Conservation (phyloP, 2,797 vertebrate species). For the Epinephelus awoara region DNA sequence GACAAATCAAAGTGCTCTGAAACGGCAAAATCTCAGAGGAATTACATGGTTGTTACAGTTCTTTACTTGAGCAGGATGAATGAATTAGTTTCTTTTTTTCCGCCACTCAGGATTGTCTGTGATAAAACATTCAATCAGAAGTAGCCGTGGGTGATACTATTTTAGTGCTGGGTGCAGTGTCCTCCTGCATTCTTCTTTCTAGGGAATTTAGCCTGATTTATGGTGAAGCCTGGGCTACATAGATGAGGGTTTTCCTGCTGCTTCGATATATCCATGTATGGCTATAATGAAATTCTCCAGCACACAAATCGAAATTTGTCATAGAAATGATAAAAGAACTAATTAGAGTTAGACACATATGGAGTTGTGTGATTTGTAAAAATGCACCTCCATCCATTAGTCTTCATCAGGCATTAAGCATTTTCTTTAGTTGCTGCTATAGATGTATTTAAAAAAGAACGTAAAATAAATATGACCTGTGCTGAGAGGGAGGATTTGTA, state of each 20-base stretch:
- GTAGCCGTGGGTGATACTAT: constrained; percentile 85
- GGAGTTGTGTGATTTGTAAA: constrained; percentile 70
- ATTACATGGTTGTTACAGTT: constrained; percentile 84
- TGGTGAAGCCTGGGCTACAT: constrained; percentile 70
- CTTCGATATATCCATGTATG: constrained; percentile 59
- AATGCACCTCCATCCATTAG: constrained; percentile 52
- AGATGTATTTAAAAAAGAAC: constrained; percentile 44
- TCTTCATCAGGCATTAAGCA: constrained; percentile 41
- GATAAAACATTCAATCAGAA: constrained; percentile 85
- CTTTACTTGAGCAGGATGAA: constrained; percentile 84
- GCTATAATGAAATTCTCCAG: constrained; percentile 66
- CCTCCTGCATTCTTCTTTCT: constrained; percentile 80
- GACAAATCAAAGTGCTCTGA: constrained; percentile 82
- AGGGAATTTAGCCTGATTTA: constrained; percentile 84
- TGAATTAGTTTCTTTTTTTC: constrained; percentile 85
- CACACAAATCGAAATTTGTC: constrained; percentile 67
- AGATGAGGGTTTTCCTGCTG: constrained; percentile 75
- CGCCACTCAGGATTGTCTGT: constrained; percentile 82
- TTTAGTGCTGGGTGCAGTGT: constrained; percentile 76
- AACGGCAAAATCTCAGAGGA: constrained; percentile 80
- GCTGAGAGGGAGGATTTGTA: constrained; percentile 66
- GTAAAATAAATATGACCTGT: constrained; percentile 62
- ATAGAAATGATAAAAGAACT: constrained; percentile 73
- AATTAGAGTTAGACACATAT: constrained; percentile 66
- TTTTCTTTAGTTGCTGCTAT: constrained; percentile 38